Conservation (phyloP, 2,113 vertebrate genomes). For the Vicugna pacos region DNA sequence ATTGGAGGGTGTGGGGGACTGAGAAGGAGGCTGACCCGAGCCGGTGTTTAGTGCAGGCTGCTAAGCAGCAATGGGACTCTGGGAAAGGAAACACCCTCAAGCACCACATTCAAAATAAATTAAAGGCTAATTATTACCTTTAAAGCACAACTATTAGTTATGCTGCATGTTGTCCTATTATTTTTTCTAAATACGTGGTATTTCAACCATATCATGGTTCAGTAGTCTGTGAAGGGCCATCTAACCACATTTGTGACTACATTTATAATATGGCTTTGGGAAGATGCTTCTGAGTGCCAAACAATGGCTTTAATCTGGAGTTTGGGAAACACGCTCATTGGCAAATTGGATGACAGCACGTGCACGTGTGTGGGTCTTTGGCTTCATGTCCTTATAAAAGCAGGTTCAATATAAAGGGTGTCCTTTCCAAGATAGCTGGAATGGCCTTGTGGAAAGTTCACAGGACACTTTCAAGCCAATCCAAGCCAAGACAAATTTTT, state of each 20-base stretch:
- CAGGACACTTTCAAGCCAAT: slow-evolving; percentile 8
- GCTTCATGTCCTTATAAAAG: background rate
- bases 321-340: background rate
- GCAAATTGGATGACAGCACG: background rate
- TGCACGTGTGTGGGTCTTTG: too few relatives aligned
- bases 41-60: background rate
- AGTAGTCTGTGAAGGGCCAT: background rate
- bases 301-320: background rate
- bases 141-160: background rate
- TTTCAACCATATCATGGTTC: background rate
- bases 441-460: slow-evolving; percentile 33
- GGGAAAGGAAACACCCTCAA: background rate
- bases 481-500: slow-evolving; percentile 25
- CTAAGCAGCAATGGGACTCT: background rate
- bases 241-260: background rate
- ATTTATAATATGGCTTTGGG: background rate
- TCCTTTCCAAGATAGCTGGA: background rate
- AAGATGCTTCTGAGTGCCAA: background rate
- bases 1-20: background rate
- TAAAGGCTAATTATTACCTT: background rate
- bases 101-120: background rate
- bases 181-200: background rate
- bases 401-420: background rate
- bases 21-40: background rate
- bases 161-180: background rate